Evolutionary conservation across 2,888 invertebrate species (phyloP), one percentile per base, ranked within the genome.

Genomic region (Hirtodrosophila cameraria): DNA sequence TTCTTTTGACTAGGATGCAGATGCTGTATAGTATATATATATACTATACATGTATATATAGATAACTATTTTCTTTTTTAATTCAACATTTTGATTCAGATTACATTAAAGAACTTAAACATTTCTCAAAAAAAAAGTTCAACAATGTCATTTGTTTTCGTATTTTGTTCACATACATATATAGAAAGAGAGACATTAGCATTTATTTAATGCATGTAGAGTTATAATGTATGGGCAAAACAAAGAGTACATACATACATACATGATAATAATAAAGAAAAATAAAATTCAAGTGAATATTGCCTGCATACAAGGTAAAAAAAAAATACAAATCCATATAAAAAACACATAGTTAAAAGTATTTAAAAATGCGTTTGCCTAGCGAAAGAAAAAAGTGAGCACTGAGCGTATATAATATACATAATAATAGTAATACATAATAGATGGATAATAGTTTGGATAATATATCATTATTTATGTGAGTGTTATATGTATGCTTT

Each of bases 1-100:
- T 72, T 72, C 70, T 72, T 72, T 72, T 72, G 72, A 72, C 72
- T 72, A 72, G 72, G 72, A 72, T 72, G 71, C 75, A 72, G 70
- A 70, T 70, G 61, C 45, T 67, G 74, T 73, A 50, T 69, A 46
- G 39, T 31, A 62, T 36, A 16, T 60, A 63, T 41, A 64, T 46
- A 50, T 57, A 57, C 53, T 57, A 35, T 50, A 67, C 36, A 49
- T 68, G 62, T 68, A 70, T 70, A 70, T 71, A 70, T 42, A 72
- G 74, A 67, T 70, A 70, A 70, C 70, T 71, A 68, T 76, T 68
- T 60, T 31, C 33, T 50, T 60, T 61, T 38, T 42, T n/a, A n/a
- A n/a, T 64, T 36, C 57, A 45, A 63, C 39, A 48, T 61, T 65
- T 76, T 74, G 73, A 67, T 76, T 76, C 63, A 74, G 59, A 73